A percentile compares a stretch with the other conserved stretches of the same genome.
These are phyloP conservation scores for Ahaetulla prasina DNA, from an alignment of 2,113 vertebrate genomes.

Conservation along the genomic window DNA sequence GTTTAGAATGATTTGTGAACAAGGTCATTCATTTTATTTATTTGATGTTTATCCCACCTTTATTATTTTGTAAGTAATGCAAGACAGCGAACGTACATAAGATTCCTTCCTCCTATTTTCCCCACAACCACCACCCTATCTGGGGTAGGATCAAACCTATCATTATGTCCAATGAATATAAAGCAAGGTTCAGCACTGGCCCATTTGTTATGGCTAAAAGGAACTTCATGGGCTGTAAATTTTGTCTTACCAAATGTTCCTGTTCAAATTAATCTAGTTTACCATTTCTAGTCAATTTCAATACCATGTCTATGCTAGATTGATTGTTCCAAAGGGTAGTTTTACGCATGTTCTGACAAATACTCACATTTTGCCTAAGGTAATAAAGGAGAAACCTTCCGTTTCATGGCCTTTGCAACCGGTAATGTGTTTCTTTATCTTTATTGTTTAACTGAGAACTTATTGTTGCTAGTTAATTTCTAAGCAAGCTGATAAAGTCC, in stretches of 20 bases:
- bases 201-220: not conserved
- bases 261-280: not conserved
- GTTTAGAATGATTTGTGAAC: not conserved
- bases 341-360: not conserved
- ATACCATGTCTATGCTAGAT: no score
- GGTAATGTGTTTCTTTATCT: constrained; percentile 10
- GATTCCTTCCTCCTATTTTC: not conserved
- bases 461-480: not conserved
- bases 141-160: not conserved
- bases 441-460: not conserved
- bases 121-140: not conserved
- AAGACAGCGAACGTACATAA: not conserved
- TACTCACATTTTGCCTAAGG: not conserved
- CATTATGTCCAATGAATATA: not conserved
- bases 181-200: not conserved
- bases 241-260: not conserved
- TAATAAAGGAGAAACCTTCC: not conserved
- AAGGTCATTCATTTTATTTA: not conserved
- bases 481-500: constrained; percentile 34
- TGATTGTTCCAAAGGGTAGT: not conserved
- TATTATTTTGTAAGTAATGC: not conserved
- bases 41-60: not conserved
- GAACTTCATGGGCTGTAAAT: not conserved
- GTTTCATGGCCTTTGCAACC: not conserved
- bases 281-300: not conserved